Evolutionary conservation across 2,888 invertebrate species (phyloP).

Genomic region (Digitonthophagus gazella): DNA sequence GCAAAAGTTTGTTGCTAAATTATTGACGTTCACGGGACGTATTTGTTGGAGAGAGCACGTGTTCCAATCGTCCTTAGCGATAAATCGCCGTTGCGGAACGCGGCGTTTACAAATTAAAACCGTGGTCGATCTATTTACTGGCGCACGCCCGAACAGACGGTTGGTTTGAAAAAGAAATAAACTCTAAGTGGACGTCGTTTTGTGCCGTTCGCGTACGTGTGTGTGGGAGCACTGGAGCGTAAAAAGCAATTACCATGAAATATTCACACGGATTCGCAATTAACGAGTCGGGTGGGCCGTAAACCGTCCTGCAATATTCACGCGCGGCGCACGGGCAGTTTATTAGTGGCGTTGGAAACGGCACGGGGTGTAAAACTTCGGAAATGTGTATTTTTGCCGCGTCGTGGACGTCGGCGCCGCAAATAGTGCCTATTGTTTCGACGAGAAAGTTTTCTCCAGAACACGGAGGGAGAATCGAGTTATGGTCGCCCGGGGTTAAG

Average conservation of each 20-base stretch:
- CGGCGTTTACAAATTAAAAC: not conserved
- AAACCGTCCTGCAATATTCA: slow-evolving; percentile 13
- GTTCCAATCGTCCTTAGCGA: not conserved
- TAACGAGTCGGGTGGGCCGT: slow-evolving; percentile 6
- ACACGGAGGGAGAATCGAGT: not conserved
- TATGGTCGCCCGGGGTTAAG: not conserved
- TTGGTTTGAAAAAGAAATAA: slow-evolving; percentile 1
- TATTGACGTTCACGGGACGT: not conserved
- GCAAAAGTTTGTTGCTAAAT: not conserved
- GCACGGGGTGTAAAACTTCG: slow-evolving; percentile 11
- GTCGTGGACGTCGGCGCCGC: not conserved
- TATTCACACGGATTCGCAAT: slow-evolving; percentile 18
- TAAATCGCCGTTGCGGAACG: not conserved
- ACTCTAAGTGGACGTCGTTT: slow-evolving; percentile 5
- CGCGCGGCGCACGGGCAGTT: slow-evolving; percentile 5
- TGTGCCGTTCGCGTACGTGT: slow-evolving; percentile 1
- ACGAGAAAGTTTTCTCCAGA: slow-evolving; percentile 3
- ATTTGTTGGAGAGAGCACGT: not conserved
- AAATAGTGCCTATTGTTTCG: slow-evolving; percentile 10
- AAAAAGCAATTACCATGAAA: slow-evolving; percentile 17
- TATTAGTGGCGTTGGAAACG: slow-evolving; percentile 5
- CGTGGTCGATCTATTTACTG: not conserved
- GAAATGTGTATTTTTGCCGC: slow-evolving; percentile 8
- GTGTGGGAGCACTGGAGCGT: slow-evolving; percentile 2
- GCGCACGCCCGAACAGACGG: not conserved